Evolutionary conservation across 2,888 invertebrate genomes (phyloP).

Genomic region (Lepidocyrtinus sp.): DNA sequence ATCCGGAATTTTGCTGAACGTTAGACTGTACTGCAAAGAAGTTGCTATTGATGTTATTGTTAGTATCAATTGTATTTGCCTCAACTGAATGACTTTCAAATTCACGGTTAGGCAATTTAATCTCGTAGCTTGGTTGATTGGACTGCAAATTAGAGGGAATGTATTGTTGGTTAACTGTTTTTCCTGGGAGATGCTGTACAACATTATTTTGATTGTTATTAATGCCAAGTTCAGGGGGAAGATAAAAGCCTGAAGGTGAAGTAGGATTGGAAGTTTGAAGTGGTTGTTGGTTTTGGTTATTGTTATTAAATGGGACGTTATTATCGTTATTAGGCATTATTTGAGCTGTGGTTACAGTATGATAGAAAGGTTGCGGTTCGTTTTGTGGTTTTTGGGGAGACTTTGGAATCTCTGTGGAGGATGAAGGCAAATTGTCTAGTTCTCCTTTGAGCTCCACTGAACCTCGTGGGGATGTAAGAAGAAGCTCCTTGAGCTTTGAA

Average conservation of each 20-base stretch:
- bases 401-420: slow-evolving; percentile 26
- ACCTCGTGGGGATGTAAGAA: slow-evolving; percentile 42
- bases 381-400: slow-evolving; percentile 8
- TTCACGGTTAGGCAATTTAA: slow-evolving; percentile 53
- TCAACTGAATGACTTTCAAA: slow-evolving; percentile 60
- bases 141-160: neutral
- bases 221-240: slow-evolving; percentile 16
- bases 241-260: slow-evolving; percentile 26
- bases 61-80: slow-evolving; percentile 45
- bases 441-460: slow-evolving; percentile 47
- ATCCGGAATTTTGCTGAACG: neutral
- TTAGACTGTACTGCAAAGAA: slow-evolving; percentile 1
- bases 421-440: slow-evolving; percentile 20
- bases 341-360: slow-evolving; percentile 27
- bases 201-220: too few species aligned
- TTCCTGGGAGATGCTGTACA: too few species aligned
- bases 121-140: slow-evolving; percentile 35
- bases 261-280: neutral
- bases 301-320: slow-evolving; percentile 25
- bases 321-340: slow-evolving; percentile 19
- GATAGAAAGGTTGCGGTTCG: slow-evolving; percentile 5
- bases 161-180: slow-evolving; percentile 2
- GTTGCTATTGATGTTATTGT: slow-evolving; percentile 4
- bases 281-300: neutral
- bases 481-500: slow-evolving; percentile 41